These are phyloP conservation scores for Strigamia crassipes DNA, from an alignment of 2,888 invertebrate genomes.

Conservation along the genomic window DNA sequence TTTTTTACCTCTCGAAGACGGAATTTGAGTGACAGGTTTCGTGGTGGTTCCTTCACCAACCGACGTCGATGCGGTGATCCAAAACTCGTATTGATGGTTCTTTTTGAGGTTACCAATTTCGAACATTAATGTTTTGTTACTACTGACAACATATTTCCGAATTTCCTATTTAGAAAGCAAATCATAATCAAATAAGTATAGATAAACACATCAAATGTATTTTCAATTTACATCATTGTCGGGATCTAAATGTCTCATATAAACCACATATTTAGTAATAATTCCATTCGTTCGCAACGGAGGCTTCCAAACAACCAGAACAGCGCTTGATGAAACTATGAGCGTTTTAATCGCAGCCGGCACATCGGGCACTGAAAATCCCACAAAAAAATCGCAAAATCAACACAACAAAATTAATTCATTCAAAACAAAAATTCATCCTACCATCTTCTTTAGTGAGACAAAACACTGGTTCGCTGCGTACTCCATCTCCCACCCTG, in stretches of 20 bases:
- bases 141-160: slow-evolving; percentile 49
- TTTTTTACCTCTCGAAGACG: slow-evolving; percentile 54
- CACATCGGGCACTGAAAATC: slow-evolving; percentile 57
- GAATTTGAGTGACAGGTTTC: slow-evolving; percentile 54
- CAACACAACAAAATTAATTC: background rate
- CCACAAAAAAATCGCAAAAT: background rate
- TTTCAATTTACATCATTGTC: slow-evolving; percentile 47
- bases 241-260: slow-evolving; percentile 51
- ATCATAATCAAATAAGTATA: background rate
- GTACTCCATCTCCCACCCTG: slow-evolving; percentile 58
- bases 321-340: slow-evolving; percentile 56
- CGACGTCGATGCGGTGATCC: slow-evolving; percentile 56
- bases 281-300: slow-evolving; percentile 58
- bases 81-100: slow-evolving; percentile 55
- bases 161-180: slow-evolving; percentile 47
- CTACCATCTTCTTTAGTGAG: slow-evolving; percentile 58
- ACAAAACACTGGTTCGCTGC: slow-evolving; percentile 57
- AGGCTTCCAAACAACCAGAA: slow-evolving; percentile 59
- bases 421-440: background rate
- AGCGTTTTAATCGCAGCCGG: slow-evolving; percentile 59
- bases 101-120: slow-evolving; percentile 53
- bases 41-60: slow-evolving; percentile 57
- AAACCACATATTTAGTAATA: slow-evolving; percentile 58
- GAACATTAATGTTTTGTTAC: slow-evolving; percentile 51
- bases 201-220: background rate